phyloP scores from a whole-genome alignment of 2,113 vertebrate genomes.

The Chaetura pelagica region DNA sequence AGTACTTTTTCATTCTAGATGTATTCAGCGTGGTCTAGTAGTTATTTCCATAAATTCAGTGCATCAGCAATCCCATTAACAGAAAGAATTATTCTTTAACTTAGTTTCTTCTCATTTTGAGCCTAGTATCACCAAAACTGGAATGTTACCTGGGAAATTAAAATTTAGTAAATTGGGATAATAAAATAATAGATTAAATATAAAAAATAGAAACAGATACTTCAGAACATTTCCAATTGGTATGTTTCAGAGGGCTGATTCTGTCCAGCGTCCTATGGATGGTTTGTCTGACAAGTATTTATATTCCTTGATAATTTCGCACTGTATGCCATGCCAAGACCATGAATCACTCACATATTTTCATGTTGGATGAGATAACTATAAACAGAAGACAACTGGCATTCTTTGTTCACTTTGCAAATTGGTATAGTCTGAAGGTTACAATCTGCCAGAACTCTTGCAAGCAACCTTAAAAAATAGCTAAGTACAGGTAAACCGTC shows the following conservation, averaged over 20 bases:
- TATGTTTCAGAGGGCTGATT: neutral
- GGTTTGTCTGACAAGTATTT: conserved; percentile 24
- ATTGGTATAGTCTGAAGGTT: conserved; percentile 44
- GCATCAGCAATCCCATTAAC: neutral
- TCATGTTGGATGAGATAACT: conserved; percentile 1
- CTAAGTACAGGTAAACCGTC: neutral
- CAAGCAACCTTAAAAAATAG: neutral
- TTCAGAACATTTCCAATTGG: conserved; percentile 1
- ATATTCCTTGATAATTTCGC: neutral
- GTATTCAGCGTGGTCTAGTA: neutral
- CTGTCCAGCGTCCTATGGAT: neutral
- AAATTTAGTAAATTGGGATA: neutral
- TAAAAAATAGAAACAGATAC: neutral
- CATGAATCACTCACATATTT: conserved; percentile 8
- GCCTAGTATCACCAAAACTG: neutral
- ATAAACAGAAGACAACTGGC: conserved; percentile 3
- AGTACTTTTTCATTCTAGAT: neutral
- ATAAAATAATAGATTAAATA: neutral
- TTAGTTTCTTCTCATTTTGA: neutral
- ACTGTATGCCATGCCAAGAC: neutral
- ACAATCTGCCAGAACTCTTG: conserved; percentile 19
- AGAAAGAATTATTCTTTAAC: neutral
- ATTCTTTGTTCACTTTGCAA: conserved; percentile 36
- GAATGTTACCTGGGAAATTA: neutral
- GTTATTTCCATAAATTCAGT: neutral